These are phyloP conservation scores for Battus philenor DNA, from an alignment of 1,140 invertebrate genomes.

Conservation along the genomic window DNA sequence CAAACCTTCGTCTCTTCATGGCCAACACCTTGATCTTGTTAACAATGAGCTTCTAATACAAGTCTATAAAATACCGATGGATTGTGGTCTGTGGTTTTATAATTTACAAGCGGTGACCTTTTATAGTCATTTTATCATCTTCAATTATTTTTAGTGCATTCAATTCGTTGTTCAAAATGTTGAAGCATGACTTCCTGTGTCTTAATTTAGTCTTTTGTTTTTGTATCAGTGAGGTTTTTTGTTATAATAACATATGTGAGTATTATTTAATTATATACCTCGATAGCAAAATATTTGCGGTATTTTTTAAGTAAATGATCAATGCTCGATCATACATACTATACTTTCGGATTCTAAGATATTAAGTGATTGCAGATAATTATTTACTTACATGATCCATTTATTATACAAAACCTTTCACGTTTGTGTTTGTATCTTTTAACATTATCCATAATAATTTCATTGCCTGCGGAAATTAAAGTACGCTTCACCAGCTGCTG, in stretches of 20 bases:
- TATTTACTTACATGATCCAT: too few species aligned
- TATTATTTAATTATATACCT: too few species aligned
- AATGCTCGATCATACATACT: too few species aligned
- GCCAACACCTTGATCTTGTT: constrained; percentile 9
- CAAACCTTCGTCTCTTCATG: not conserved
- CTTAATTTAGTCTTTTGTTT: not conserved
- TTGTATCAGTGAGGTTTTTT: not conserved
- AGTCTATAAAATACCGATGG: constrained; percentile 4
- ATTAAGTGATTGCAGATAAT: too few species aligned
- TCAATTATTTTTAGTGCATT: not conserved
- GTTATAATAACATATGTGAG: not conserved
- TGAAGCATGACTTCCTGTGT: not conserved
- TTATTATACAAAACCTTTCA: too few species aligned
- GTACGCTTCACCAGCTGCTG: too few species aligned
- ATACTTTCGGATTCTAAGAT: too few species aligned
- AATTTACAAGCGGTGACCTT: not conserved
- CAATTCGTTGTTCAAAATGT: constrained; percentile 1
- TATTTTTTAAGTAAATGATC: too few species aligned
- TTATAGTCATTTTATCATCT: not conserved
- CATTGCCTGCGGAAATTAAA: too few species aligned
- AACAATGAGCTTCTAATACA: constrained; percentile 11
- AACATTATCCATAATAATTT: too few species aligned
- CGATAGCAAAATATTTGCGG: too few species aligned
- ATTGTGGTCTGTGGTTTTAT: not conserved
- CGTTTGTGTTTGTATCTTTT: too few species aligned